Base-by-base conservation (phyloP, 2,888 invertebrate species). In the Drosophila vallismaia region DNA sequence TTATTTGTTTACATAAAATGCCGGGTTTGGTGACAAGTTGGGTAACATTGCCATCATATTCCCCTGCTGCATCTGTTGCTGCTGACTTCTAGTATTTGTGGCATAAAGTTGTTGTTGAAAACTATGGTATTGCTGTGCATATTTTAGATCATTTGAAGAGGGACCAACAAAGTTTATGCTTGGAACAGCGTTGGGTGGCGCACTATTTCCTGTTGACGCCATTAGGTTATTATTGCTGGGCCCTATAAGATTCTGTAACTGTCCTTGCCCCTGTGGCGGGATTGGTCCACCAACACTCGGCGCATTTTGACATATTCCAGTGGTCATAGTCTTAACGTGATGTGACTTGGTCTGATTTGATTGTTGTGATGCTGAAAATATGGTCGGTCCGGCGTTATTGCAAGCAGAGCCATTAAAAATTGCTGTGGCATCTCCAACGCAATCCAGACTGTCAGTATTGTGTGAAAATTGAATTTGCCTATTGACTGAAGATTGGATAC, bases 41-140 rank as follows among this genome's bases (percentile, higher is more conserved):
- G 85, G 80, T 3, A 79, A 77, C 77, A 88, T 86, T 10, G 87
- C 75, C 19, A 89, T 74, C 56, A 87, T 82, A 33, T 76, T 81
- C n/a, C 76, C 46, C 28, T 67, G 67, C 29, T 79, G 83, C 10
- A 78, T 80, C 54, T 79, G 77, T 14, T 71, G 75, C 26, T 89
- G 87, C 81, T 94, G 94, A 90, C 94, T 94, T 77, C 95, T 93
- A 42, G 95, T 95, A 76, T 95, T 94, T 8, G 97, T 98, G 71
- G 98, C 97, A 92, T 98, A 98, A 79, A 98, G 92, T 92, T 97
- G 97, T 91, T 98, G 98, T 91, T 98, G 98, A 93, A 98, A 98
- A 92, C 97, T 97, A 92, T 97, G 97, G 93, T 96, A 98, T 93
- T 97, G 97, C 92, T 97, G 97, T 89, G 97, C 97, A 93, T 98